Evolutionary conservation across 2,113 vertebrate genomes (phyloP), one percentile per base, ranked within the genome.

Genomic region (Rhinichthys klamathensis): DNA sequence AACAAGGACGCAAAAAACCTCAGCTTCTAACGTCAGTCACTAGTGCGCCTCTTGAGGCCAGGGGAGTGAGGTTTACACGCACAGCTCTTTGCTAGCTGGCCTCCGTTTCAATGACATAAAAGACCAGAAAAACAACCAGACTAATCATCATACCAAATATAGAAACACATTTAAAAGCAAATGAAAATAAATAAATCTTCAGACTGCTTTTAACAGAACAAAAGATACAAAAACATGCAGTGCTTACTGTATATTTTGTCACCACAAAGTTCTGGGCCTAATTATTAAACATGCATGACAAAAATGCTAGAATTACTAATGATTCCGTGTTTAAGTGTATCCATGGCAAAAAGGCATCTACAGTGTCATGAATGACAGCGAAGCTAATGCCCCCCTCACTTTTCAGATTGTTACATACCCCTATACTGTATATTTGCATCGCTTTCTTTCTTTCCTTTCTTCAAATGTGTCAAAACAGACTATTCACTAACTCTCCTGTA

Each of bases 331-430:
- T 72, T 72, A 44, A 73, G 11, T 46, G 38, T 46, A 46, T 72
- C 69, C 38, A 44, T 25, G 38, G 38, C 11, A 46, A 73, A 23
- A 44, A 73, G 11, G 38, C 38, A 44, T 44, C 35, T 8, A 41
- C 38, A 25, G 38, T 73, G 38, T 73, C 38, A 73, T 7, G 25
- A n/a, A 73, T 73, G 38, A 73, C 23, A 73, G 69, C n/a, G 69
- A 44, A 41, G 0, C 38, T 73, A 44, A 73, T 13, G 5, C n/a
- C 2, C 10, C 16, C 65, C 15, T 4, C 30, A 35, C 30, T 67
- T 67, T 72, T 41, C 1, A 0, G 21, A 72, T 41, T 10, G 35
- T 23, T 72, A 18, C 41, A 41, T 2, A 6, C 23, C 11, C 23
- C 38, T n/a, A 38, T n/a, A 73, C 38, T n/a, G 11, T 44, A 35